Evolutionary conservation across 2,888 invertebrate species (phyloP), one percentile per base, ranked within the genome.

Genomic region (Pollenia griseotomentosa): DNA sequence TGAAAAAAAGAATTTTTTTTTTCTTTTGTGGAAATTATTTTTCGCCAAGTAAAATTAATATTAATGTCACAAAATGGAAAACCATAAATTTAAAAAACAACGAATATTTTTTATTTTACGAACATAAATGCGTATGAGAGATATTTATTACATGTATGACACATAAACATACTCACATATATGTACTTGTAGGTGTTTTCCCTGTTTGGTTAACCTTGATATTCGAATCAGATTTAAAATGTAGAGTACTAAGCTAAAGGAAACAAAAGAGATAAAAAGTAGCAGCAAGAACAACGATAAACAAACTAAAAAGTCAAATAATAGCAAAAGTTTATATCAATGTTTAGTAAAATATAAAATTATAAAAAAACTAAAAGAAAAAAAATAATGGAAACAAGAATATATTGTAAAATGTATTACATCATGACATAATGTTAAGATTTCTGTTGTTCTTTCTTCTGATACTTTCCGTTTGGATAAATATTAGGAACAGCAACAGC

Each of bases 301-400:
- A 53, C 16, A 80, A 80, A 80, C 80, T 71, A 10, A 23, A 73
- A 81, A 81, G 55, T 57, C 55, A 73, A 65, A 65, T 65, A 57
- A 81, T 57, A 55, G 33, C 16, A 57, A 61, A 79, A 79, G 61
- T 79, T 79, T 79, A 42, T 70, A 70, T 53, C 59, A 70, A 70
- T 70, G 55, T 51, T 51, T 70, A 51, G 51, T 42, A 40, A 78
- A 59, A 79, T 70, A 70, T 42, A 40, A n/a, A 68, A 33, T 63
- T 51, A 23, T 23, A 23, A 33, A 23, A 51, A 1, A 48, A 48
- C 46, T 23, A 75, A 40, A 75, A 42, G 14, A 61, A 48, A 40
- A 7, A 8, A 61, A 14, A 61, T 33, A 7, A 44, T 16, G 42
- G n/a, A 10, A 16, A 48, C 19, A 19, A 19, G 19, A 0, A 55